Evolutionary conservation across 1,140 invertebrate genomes (phyloP).

Genomic region (Drosophila malerkotliana): DNA sequence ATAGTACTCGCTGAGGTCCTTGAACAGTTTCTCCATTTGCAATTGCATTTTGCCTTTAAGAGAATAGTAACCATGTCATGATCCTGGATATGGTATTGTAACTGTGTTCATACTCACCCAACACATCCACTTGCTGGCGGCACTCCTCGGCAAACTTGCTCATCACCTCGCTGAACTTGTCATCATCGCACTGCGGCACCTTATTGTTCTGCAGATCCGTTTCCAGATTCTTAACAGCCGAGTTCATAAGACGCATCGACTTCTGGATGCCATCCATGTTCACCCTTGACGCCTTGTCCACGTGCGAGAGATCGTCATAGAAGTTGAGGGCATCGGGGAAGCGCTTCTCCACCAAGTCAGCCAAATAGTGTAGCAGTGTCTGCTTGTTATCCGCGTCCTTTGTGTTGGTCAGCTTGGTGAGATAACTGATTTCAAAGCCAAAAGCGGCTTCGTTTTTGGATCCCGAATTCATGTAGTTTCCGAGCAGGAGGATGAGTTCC

Average conservation of each 20-base stretch:
- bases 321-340: conserved; percentile 94
- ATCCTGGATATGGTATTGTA: not conserved
- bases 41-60: conserved; percentile 91
- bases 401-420: conserved; percentile 97
- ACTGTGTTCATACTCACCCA: conserved; percentile 85
- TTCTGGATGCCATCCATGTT: conserved; percentile 94
- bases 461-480: conserved; percentile 98
- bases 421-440: conserved; percentile 98
- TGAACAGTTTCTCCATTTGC: conserved; percentile 95
- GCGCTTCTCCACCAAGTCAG: conserved; percentile 94
- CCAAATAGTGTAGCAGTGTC: conserved; percentile 96
- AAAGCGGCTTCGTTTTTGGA: conserved; percentile 96
- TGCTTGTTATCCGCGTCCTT: conserved; percentile 97
- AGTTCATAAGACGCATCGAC: conserved; percentile 93
- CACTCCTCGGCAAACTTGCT: conserved; percentile 91
- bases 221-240: conserved; percentile 93
- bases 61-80: not conserved
- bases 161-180: conserved; percentile 94
- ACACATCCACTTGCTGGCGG: conserved; percentile 92
- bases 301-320: conserved; percentile 93
- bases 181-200: conserved; percentile 90
- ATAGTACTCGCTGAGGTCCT: conserved; percentile 94
- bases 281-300: conserved; percentile 92
- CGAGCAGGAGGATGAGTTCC: conserved; percentile 94
- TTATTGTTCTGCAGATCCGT: conserved; percentile 93